Base-by-base conservation (phyloP, 2,797 vertebrate genomes). In the Sebastes hubbsi region DNA sequence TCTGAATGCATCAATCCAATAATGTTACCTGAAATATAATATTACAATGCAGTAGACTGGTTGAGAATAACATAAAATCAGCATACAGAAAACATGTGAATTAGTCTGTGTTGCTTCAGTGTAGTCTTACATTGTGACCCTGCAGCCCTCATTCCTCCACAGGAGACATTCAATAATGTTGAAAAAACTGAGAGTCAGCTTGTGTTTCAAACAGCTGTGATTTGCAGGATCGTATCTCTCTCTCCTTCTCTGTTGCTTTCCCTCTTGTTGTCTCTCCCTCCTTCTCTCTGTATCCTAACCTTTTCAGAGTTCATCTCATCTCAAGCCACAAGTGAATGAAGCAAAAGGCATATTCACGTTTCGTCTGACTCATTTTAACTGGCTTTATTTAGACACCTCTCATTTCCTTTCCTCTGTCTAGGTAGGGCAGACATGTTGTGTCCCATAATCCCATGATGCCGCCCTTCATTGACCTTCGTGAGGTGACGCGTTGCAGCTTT, bases 341-440 rank as follows among this genome's bases (percentile, higher is more conserved):
- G 54, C 59, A 34, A 74, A 46, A 66, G 34, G 67, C 61, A 84
- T 58, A 60, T 71, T 83, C 79, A 36, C 84, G 77, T 87, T 87
- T 78, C 78, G 68, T 85, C 83, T 75, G 82, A 80, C 86, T 95
- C 94, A 95, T 95, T 96, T 95, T 82, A 87, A 91, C 74, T 62
- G 92, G 92, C 93, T 96, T 95, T 95, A 93, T 88, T 83, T 89
- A 93, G 93, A 96, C 93, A 95, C 92, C 91, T 92, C 94, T 96
- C 92, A 96, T 96, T 96, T 96, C 96, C 95, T 94, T 88, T 76
- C 67, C 65, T 75, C 78, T 42, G 84, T 84, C 86, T 86, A 75
- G 88, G 75, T 82, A 87, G 78, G 80, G 83, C 90, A 93, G 92
- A 94, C 92, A 84, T 94, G 89, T 87, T 92, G 91, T 86, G 88